These are phyloP conservation scores for Brenthis daphne DNA, from an alignment of 2,888 invertebrate genomes.

Conservation along the genomic window DNA sequence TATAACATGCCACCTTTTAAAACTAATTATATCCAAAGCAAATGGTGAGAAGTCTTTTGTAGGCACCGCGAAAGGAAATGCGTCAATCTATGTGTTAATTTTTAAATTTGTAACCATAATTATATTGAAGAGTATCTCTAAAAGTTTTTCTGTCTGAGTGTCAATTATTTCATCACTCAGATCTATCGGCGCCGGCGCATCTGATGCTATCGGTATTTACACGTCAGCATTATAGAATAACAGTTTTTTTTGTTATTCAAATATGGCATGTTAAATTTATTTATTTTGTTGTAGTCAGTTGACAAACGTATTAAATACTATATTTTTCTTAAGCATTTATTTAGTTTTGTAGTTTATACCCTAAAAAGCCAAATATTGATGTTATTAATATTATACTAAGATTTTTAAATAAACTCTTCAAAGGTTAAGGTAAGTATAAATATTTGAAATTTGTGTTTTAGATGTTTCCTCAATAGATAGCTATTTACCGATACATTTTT, in stretches of 20 bases:
- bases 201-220: conserved; percentile 51
- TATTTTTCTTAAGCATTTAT: too few relatives aligned
- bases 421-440: too few relatives aligned
- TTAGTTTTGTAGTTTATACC: too few relatives aligned
- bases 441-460: too few relatives aligned
- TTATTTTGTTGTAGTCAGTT: conserved; percentile 9
- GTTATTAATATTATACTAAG: too few relatives aligned
- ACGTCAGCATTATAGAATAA: conserved; percentile 55
- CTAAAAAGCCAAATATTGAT: too few relatives aligned
- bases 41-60: conserved; percentile 14
- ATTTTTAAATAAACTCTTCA: too few relatives aligned
- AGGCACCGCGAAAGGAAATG: conserved; percentile 26
- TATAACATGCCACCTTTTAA: not conserved
- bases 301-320: not conserved
- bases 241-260: conserved; percentile 33
- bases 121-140: conserved; percentile 45
- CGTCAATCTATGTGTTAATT: conserved; percentile 47
- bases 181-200: conserved; percentile 53
- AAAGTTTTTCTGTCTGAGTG: conserved; percentile 60
- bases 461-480: too few relatives aligned
- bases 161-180: conserved; percentile 73
- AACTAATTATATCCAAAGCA: conserved; percentile 1
- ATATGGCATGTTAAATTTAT: not conserved
- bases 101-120: conserved; percentile 47
- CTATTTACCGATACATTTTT: too few relatives aligned